Conservation (phyloP, 2,113 vertebrate species). For the Petrocephalus microphthalmus region DNA sequence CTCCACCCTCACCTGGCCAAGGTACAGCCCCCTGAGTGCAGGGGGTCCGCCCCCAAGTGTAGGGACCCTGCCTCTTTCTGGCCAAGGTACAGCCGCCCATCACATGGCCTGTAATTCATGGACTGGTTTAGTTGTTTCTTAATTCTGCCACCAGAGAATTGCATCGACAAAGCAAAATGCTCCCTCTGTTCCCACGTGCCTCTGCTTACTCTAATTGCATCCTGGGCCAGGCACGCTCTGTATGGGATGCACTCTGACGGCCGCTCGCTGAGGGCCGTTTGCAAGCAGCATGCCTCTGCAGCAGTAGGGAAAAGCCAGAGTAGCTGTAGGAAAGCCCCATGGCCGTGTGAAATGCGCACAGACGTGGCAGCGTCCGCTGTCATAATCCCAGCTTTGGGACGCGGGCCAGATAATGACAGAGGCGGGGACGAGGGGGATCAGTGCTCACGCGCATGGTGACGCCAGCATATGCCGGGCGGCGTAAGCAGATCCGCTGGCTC, state of each 20-base stretch:
- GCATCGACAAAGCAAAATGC: background rate
- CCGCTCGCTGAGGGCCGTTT: background rate
- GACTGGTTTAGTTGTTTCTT: background rate
- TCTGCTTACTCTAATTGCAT: background rate
- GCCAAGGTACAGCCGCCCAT: background rate
- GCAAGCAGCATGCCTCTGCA: background rate
- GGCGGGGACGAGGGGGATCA: background rate
- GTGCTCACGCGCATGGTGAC: background rate
- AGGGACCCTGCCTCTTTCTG: background rate
- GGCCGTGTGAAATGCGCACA: background rate
- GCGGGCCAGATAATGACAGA: background rate
- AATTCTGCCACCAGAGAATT: background rate
- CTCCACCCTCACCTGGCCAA: slow-evolving; percentile 69
- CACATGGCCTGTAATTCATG: background rate
- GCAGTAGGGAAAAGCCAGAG: background rate
- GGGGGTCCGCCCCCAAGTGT: background rate
- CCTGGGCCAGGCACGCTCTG: background rate
- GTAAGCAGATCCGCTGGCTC: background rate
- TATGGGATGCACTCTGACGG: background rate
- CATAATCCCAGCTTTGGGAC: background rate
- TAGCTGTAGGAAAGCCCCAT: background rate
- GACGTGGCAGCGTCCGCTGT: background rate
- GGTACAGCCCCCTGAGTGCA: slow-evolving; percentile 48
- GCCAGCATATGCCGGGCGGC: background rate
- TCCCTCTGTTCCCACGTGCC: background rate